Conservation (phyloP, 2,888 invertebrate genomes). For the Aplocera efformata region DNA sequence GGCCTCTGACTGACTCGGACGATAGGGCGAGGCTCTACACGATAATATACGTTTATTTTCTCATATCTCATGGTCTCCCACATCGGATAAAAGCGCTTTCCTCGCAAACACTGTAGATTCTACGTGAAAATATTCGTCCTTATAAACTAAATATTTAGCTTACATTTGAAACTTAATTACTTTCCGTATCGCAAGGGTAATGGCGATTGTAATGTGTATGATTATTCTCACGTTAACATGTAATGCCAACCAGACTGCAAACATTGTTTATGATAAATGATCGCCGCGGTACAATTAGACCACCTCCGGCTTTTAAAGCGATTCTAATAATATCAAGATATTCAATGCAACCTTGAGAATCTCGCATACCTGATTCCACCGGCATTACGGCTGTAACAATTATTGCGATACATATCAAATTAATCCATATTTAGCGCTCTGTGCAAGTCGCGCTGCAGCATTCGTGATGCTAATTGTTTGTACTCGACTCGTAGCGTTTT, state of each 20-base stretch:
- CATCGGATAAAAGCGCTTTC: no score
- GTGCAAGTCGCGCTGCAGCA: conserved; percentile 19
- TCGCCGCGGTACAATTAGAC: conserved; percentile 6
- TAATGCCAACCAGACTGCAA: neutral
- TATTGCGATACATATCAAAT: conserved; percentile 30
- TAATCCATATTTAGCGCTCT: conserved; percentile 21
- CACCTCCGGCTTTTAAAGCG: conserved; percentile 10
- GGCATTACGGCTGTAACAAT: conserved; percentile 21
- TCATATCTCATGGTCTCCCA: no score
- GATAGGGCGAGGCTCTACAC: no score
- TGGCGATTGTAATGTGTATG: no score
- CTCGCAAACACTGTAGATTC: no score
- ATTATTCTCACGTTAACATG: no score
- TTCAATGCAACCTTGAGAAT: conserved; percentile 23
- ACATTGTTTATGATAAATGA: conserved; percentile 11
- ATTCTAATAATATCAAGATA: conserved; percentile 12
- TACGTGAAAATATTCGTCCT: no score
- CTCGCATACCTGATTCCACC: conserved; percentile 16
- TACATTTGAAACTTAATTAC: no score
- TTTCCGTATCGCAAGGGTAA: no score
- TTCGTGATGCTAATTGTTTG: conserved; percentile 26
- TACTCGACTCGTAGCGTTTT: conserved; percentile 14
- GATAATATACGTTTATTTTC: no score
- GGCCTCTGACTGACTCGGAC: no score
- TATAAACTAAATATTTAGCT: no score